Evolutionary conservation across 2,113 vertebrate species (phyloP), one percentile per base, ranked within the genome.

Genomic region (Todiramphus chloris): DNA sequence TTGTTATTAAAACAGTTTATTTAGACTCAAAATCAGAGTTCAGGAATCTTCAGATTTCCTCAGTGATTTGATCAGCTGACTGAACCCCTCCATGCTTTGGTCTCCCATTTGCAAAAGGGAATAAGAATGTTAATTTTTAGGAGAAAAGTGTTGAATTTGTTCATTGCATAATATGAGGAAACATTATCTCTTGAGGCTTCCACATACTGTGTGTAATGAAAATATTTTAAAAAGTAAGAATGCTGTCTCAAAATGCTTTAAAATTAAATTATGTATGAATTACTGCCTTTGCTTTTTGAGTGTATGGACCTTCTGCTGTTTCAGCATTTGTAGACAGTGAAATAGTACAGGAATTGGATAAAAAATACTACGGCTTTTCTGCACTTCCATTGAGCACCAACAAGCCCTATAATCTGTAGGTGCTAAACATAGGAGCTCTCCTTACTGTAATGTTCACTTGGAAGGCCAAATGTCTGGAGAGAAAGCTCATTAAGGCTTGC

Each of bases 401-500:
- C 35, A 37, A 88, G 35, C 12, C 56, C 74, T 77, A 5, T 33
- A 44, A 46, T 72, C 25, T 81, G 28, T 58, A 75, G 48, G 68
- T 58, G 48, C 51, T 67, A 64, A 92, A 50, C n/a, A 41, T 14
- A 62, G 78, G 41, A 80, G 18, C 20, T 72, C 27, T 89, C 30
- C 43, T 92, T 78, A 56, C 31, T 53, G 17, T 63, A 67, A 63
- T 59, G 18, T 73, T 94, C n/a, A 35, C 77, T 93, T 88, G 62
- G 37, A 90, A 94, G 43, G 43, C 58, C 35, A 79, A 60, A 28
- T 19, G 12, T 80, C 90, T 86, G 60, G 79, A 93, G 55, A 80
- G 55, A 93, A 95, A 93, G 77, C 51, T 88, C 83, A 88, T 4
- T 77, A 70, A 83, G 67, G n/a, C 55, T 92, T 90, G 51, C 72